Base-by-base conservation (phyloP, 2,888 invertebrate genomes). In the Brachynemurus nebulosus region DNA sequence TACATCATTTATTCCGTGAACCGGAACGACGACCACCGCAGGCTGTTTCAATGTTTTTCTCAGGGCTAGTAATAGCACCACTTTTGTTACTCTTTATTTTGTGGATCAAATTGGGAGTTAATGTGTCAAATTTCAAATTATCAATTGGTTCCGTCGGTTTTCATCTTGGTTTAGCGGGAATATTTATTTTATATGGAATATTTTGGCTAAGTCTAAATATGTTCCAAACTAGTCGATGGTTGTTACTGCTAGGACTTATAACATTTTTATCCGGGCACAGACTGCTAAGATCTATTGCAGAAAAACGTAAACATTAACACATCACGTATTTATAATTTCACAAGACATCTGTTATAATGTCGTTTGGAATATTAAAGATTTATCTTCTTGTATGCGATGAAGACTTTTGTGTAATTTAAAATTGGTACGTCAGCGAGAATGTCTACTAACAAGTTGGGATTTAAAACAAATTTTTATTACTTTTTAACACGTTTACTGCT, bases 121-220 rank as follows among this genome's bases (percentile, higher is more conserved):
- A 96, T 67, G 68, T 95, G 30, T 72, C 77, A 9, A 83, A 84
- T 63, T 83, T 95, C 59, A 84, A 86, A 9, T 60, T 83, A 45
- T 75, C 82, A 19, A 64, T 83, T 42, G 80, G 82, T 61, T 83
- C 91, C n/a, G 61, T 93, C 38, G 72, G 85, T 33, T 98, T 98
- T 71, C 97, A 97, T 63, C 53, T 80, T 2, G 88, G 93, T 46
- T 74, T 97, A 33, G 90, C 82, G 61, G 86, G 74, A 20, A 91
- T 95, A 45, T 82, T 97, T 57, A 73, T 71, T 0, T 74, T 98
- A 44, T 97, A 95, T 69, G 80, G 77, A 43, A 65, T 85, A 56
- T 92, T 98, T 70, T 98, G 96, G 95, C 67, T 92, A 54, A 74
- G 82, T 59, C 70, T 97, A 55, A 82, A 91, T 59, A 98, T 98